Percentiles rank a stretch among this genome's conserved stretches.
Conservation (phyloP, 2,888 invertebrate genomes). For the Ichneumoninae sp. region DNA sequence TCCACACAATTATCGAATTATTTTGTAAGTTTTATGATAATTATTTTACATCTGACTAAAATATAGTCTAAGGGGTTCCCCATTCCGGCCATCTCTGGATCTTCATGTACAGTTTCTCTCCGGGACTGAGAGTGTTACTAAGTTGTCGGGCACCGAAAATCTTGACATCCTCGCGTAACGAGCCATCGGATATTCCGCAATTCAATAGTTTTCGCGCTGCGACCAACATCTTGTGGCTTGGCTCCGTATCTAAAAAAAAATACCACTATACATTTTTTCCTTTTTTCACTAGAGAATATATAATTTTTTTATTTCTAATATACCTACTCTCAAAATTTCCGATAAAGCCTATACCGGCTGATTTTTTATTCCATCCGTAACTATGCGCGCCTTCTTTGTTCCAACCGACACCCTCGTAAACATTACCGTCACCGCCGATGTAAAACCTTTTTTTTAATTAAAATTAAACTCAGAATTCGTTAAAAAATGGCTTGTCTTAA, state of each 20-base stretch:
- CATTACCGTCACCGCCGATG: conserved; percentile 87
- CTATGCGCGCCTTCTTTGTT: conserved; percentile 87
- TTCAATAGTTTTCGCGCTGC: conserved; percentile 75
- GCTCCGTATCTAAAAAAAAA: conserved; percentile 65
- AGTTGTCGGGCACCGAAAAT: conserved; percentile 84
- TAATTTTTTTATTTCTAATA: background rate
- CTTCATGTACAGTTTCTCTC: background rate
- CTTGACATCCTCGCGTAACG: conserved; percentile 74
- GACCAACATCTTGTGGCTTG: conserved; percentile 71
- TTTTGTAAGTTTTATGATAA: background rate
- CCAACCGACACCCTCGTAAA: conserved; percentile 89
- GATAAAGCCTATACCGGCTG: conserved; percentile 87
- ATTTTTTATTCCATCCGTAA: conserved; percentile 86
- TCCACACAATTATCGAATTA: no score
- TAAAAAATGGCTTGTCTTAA: background rate
- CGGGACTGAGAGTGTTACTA: background rate
- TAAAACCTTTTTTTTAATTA: conserved; percentile 84
- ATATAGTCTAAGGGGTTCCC: background rate
- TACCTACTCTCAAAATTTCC: conserved; percentile 82
- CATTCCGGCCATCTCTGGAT: background rate
- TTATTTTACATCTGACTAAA: background rate
- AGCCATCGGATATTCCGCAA: conserved; percentile 74
- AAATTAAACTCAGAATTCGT: background rate
- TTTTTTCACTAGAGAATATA: background rate
- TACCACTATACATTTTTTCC: background rate